Evolutionary conservation across 2,797 vertebrate genomes (phyloP).

Genomic region (Xenops minutus): DNA sequence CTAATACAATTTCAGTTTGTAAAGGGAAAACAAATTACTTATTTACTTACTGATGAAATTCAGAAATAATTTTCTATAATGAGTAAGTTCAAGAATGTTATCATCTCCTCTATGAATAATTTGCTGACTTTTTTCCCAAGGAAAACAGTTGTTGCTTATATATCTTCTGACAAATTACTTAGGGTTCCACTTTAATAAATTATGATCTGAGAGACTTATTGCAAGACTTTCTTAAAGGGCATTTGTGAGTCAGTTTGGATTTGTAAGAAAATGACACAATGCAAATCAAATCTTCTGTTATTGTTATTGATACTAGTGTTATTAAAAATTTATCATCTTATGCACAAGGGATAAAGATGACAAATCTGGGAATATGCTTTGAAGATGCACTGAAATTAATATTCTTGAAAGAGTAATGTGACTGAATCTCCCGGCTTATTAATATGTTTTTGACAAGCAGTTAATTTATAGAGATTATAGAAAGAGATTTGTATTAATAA

Average conservation of each 20-base stretch:
- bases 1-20: neutral
- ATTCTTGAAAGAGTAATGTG: neutral
- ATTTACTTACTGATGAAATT: neutral
- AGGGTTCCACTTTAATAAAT: neutral
- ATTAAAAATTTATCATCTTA: neutral
- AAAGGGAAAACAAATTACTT: neutral
- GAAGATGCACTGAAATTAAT: conserved; percentile 20
- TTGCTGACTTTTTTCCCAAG: neutral
- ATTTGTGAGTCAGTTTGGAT: conserved; percentile 6
- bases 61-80: neutral
- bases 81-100: neutral
- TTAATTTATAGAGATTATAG: conserved; percentile 2
- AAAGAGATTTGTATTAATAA: conserved; percentile 10
- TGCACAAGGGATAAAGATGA: neutral
- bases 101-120: neutral
- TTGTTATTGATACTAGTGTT: neutral
- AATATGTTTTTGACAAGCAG: neutral
- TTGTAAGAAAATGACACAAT: neutral
- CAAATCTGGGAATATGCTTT: neutral
- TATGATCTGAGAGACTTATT: neutral
- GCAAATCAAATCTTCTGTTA: conserved; percentile 19
- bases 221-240: neutral
- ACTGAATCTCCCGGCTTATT: neutral
- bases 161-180: neutral
- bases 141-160: neutral